These are phyloP conservation scores for Pitangus sulphuratus DNA, from an alignment of 2,797 vertebrate species.

Conservation along the genomic window DNA sequence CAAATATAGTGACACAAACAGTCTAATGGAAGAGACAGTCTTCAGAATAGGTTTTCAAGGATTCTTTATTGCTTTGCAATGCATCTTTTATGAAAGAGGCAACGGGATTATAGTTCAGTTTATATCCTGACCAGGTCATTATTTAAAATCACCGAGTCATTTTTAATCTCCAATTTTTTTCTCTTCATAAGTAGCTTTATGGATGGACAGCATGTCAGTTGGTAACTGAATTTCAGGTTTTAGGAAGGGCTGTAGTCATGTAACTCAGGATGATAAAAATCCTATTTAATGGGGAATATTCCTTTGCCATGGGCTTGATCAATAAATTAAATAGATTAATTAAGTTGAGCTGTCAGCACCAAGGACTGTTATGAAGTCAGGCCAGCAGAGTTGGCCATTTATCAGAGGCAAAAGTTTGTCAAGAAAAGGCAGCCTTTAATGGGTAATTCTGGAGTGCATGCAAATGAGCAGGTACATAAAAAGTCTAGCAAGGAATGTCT, in stretches of 20 bases:
- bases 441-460: slow-evolving; percentile 68
- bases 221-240: slow-evolving; percentile 74
- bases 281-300: slow-evolving; percentile 68
- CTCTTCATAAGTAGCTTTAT: slow-evolving; percentile 57
- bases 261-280: slow-evolving; percentile 77
- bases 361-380: slow-evolving; percentile 70
- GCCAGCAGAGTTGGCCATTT: slow-evolving; percentile 59
- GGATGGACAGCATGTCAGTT: slow-evolving; percentile 64
- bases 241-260: slow-evolving; percentile 69
- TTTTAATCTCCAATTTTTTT: slow-evolving; percentile 65
- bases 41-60: slow-evolving; percentile 35
- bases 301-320: slow-evolving; percentile 71
- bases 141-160: slow-evolving; percentile 66
- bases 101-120: slow-evolving; percentile 48
- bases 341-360: slow-evolving; percentile 71
- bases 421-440: slow-evolving; percentile 60
- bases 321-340: slow-evolving; percentile 82
- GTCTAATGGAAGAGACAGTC: background rate
- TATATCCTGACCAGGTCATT: slow-evolving; percentile 55
- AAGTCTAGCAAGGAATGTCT: slow-evolving; percentile 34
- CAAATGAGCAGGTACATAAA: slow-evolving; percentile 61
- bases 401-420: slow-evolving; percentile 63
- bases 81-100: slow-evolving; percentile 44
- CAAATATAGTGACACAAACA: background rate
- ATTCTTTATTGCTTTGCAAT: slow-evolving; percentile 42